phyloP scores from a whole-genome alignment of 1,140 invertebrate species.

The Carposina sasakii region DNA sequence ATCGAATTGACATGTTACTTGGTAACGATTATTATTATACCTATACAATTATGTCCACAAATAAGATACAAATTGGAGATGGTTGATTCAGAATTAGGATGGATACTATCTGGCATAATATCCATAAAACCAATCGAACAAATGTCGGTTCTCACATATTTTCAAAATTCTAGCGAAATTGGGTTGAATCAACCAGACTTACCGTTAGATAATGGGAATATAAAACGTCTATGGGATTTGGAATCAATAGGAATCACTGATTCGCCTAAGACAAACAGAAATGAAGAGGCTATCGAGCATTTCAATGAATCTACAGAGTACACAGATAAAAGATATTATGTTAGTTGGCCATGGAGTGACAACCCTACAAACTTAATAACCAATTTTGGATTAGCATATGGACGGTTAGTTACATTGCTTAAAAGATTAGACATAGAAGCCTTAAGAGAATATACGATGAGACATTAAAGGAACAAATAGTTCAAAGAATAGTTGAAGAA shows the following conservation, averaged over 20 bases:
- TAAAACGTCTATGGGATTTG: slow-evolving; percentile 25
- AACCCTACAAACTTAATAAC: slow-evolving; percentile 14
- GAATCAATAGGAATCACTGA: slow-evolving; percentile 30
- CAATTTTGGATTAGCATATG: slow-evolving; percentile 18
- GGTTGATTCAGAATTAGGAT: background rate
- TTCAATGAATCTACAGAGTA: slow-evolving; percentile 22
- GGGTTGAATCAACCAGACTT: slow-evolving; percentile 17
- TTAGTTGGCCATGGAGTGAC: slow-evolving; percentile 27
- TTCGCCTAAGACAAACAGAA: slow-evolving; percentile 19
- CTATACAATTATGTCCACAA: background rate
- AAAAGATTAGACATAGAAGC: background rate
- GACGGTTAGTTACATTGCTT: background rate
- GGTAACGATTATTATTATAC: slow-evolving; percentile 14
- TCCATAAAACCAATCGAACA: background rate
- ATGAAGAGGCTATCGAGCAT: slow-evolving; percentile 24
- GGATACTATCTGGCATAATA: background rate
- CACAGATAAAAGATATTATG: slow-evolving; percentile 19
- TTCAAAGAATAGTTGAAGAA: background rate
- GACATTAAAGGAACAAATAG: background rate
- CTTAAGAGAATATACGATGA: background rate
- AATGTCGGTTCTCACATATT: background rate
- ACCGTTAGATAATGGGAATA: slow-evolving; percentile 10
- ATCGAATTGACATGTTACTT: slow-evolving; percentile 5
- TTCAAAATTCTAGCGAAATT: background rate
- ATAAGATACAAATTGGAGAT: background rate